Evolutionary conservation across 2,888 invertebrate genomes (phyloP), one percentile per base, ranked within the genome.

Genomic region (Nysson spinosus): DNA sequence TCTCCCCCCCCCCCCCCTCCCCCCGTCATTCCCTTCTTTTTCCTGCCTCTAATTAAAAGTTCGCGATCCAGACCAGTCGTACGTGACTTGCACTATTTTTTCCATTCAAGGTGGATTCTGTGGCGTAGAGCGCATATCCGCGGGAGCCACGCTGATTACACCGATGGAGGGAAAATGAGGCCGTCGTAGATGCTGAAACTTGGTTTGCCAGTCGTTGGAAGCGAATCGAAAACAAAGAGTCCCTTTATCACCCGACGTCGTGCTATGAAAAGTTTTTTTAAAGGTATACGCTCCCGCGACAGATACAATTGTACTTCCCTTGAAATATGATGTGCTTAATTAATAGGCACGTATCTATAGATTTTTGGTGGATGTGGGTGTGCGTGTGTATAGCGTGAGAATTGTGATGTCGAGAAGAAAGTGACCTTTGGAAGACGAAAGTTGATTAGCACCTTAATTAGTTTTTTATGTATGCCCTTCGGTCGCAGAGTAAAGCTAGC

Each of bases 1-100:
- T n/a, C n/a, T n/a, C n/a, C n/a, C 39, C 30, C 7, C 14, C 32
- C 34, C 30, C 20, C 9, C 44, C 32, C 34, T 28, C 4, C 35
- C 43, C 30, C 3, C 9, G 5, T 28, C 30, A 9, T 26, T 40
- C 37, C 22, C 24, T 39, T 63, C 51, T 28, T 32, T 28, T 16
- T 16, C 47, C 42, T 30, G 54, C 35, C 66, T 62, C 74, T 75
- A 79, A 79, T 79, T 79, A 76, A 79, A 79, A 79, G 68, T 79
- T 76, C 57, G 69, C 64, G 62, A 73, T 77, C 71, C 65, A 52
- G 66, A 75, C 68, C 69, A 44, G 28, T 46, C 55, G 55, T 65
- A 72, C 69, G 64, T 72, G 61, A 46, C 55, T 49, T 42, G 52
- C 35, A 61, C 69, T 69, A 60, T 49, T 64, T 42, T 19, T 26